These are phyloP conservation scores for Agrochola lota DNA, from an alignment of 2,888 invertebrate genomes.

Conservation along the genomic window DNA sequence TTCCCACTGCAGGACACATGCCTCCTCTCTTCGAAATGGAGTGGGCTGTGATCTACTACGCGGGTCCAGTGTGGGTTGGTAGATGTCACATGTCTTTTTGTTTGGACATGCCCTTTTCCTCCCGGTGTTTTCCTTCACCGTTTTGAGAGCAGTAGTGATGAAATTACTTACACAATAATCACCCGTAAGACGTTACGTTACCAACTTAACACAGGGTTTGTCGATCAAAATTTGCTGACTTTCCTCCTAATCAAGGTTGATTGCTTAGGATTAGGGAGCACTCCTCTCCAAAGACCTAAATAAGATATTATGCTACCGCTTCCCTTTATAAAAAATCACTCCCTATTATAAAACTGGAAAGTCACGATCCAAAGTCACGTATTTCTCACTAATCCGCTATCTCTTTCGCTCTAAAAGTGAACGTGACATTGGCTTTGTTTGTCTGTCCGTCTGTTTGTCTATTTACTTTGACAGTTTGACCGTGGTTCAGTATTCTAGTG, in stretches of 20 bases:
- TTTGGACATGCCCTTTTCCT: too few relatives aligned
- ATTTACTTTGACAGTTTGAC: conserved; percentile 70
- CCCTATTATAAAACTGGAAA: conserved; percentile 22
- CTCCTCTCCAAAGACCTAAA: background rate
- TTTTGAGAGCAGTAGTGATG: too few relatives aligned
- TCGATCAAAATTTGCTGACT: background rate
- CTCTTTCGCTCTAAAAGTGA: conserved; percentile 63
- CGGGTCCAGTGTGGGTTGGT: too few relatives aligned
- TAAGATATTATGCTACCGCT: background rate
- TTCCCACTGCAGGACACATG: too few relatives aligned
- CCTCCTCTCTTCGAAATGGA: too few relatives aligned
- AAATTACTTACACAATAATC: too few relatives aligned
- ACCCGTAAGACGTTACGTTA: background rate
- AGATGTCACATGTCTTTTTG: too few relatives aligned
- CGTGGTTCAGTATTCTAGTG: conserved; percentile 64
- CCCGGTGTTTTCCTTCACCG: too few relatives aligned
- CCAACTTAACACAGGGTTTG: background rate
- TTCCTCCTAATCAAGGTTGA: background rate
- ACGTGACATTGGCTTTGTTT: conserved; percentile 70
- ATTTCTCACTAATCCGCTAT: conserved; percentile 56
- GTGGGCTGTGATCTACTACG: too few relatives aligned
- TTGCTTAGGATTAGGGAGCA: background rate
- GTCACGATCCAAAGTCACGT: conserved; percentile 56
- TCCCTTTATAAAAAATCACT: background rate
- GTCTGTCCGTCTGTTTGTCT: conserved; percentile 60